Base-by-base conservation (phyloP, 2,113 vertebrate species). In the Amphiprion ocellaris region DNA sequence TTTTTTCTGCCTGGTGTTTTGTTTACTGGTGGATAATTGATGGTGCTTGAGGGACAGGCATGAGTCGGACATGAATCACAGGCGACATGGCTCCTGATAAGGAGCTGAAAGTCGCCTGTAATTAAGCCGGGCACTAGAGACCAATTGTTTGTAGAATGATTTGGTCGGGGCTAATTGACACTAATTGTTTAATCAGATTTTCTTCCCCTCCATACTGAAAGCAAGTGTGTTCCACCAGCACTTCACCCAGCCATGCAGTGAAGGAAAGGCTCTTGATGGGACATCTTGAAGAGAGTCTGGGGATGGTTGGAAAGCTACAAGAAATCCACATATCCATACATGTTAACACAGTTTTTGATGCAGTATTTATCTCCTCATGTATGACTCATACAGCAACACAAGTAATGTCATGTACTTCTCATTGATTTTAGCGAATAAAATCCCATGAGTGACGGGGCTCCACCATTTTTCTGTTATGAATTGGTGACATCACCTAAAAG, bases 121-220 rank as follows among this genome's bases (percentile, higher is more conserved):
- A 99, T 99, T 98, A 99, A 99, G 96, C 95, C 89, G 92, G 96
- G 96, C 97, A 97, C 97, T 96, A 93, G 97, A 99, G 98, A 99
- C 96, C 97, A 97, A 97, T 98, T 99, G 97, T 98, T 99, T 98
- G 95, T 93, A 88, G 96, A 97, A 96, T 96, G 96, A 97, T 98
- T 97, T 97, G 96, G 95, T 97, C 94, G 94, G 94, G 93, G 97
- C 96, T 99, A 99, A 99, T 99, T 99, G 97, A 97, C 97, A 97
- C 96, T 99, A 99, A 99, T 99, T 98, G 96, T 98, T 99, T 98
- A 97, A 98, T 98, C 97, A 96, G 97, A 98, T 97, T 98, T 98
- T 96, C 96, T 96, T 96, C 91, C 90, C 89, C 77, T 93, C 87
- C 90, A 91, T 91, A 90, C 88, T 92, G 92, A 90, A 88, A 87